phyloP scores from a whole-genome alignment of 2,888 invertebrate genomes.

The Nudaria mundana region DNA sequence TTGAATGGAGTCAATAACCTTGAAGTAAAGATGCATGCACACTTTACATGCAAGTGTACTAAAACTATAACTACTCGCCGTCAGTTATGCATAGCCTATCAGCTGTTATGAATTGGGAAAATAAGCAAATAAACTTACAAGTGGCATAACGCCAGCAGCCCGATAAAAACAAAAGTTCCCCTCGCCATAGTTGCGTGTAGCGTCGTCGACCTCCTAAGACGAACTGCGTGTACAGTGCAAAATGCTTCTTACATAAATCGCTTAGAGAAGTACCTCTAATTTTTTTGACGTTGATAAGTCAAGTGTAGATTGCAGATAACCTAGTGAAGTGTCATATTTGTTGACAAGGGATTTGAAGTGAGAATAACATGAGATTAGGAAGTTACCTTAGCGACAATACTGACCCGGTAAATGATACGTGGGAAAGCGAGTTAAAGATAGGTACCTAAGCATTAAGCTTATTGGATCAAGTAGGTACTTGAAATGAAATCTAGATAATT shows the following conservation, averaged over 20 bases:
- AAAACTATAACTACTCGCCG: background rate
- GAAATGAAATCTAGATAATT: no score
- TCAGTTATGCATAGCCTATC: constrained; percentile 23
- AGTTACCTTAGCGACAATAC: constrained; percentile 10
- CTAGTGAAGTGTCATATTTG: constrained; percentile 8
- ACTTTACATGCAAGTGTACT: background rate
- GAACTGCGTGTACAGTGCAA: constrained; percentile 41
- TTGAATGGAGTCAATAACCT: background rate
- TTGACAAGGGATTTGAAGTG: constrained; percentile 24
- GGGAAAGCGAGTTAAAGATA: background rate
- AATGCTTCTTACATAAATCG: constrained; percentile 24
- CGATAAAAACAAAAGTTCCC: constrained; percentile 49
- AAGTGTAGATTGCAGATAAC: constrained; percentile 21
- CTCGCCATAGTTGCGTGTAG: constrained; percentile 58
- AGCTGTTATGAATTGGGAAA: constrained; percentile 8
- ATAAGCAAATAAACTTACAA: constrained; percentile 57
- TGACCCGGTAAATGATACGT: background rate
- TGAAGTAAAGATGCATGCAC: background rate
- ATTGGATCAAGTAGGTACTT: no score
- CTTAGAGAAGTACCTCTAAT: constrained; percentile 32
- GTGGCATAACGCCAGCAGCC: constrained; percentile 57
- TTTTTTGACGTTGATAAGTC: constrained; percentile 29
- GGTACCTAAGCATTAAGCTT: no score
- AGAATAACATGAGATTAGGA: background rate
- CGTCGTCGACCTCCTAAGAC: constrained; percentile 39